Evolutionary conservation across 2,888 invertebrate genomes (phyloP).

Genomic region (Unio delphinus): DNA sequence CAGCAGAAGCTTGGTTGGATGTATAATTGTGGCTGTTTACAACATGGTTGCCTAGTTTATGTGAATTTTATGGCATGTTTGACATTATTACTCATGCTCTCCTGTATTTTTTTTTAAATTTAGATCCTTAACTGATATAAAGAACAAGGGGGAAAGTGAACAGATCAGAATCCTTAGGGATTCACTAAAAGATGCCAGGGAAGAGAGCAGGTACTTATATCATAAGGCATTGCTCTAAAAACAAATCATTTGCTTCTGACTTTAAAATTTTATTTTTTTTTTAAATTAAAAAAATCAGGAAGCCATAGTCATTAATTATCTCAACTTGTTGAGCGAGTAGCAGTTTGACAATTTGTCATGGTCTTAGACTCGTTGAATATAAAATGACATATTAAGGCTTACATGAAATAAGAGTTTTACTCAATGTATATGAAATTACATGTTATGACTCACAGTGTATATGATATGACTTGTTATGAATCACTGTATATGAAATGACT

Average conservation of each 20-base stretch:
- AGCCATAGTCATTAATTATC: background rate
- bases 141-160: constrained; percentile 41
- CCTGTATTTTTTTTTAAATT: constrained; percentile 3
- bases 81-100: background rate
- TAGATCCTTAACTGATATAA: constrained; percentile 46
- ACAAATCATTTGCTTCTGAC: background rate
- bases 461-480: too few species aligned
- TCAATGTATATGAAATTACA: too few species aligned
- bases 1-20: too few species aligned
- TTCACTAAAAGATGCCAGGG: constrained; percentile 33
- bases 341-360: too few species aligned
- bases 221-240: constrained; percentile 1
- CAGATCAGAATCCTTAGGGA: constrained; percentile 37
- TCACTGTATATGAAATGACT: too few species aligned
- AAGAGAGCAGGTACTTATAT: constrained; percentile 39
- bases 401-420: too few species aligned
- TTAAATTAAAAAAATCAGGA: constrained; percentile 6
- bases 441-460: too few species aligned
- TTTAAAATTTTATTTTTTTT: background rate
- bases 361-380: too few species aligned
- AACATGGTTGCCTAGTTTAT: background rate
- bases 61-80: background rate
- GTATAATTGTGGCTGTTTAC: too few species aligned
- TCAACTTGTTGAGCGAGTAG: too few species aligned
- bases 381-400: too few species aligned